phyloP scores from a whole-genome alignment of 2,797 vertebrate species.

The Silurus lanzhouensis region DNA sequence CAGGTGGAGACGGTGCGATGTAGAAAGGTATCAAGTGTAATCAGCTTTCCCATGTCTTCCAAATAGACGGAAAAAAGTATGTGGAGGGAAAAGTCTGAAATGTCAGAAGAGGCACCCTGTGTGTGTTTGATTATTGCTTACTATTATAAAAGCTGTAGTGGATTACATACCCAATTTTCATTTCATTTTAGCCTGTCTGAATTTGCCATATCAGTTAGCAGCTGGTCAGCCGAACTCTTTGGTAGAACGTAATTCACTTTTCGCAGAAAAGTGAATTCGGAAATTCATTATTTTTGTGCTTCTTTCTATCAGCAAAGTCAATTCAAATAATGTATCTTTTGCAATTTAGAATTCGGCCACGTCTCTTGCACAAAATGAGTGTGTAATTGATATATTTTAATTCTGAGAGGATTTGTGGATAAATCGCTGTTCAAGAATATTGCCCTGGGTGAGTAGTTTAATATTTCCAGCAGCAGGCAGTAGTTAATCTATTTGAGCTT shows the following conservation, averaged over 20 bases:
- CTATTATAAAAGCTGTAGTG: conserved; percentile 14
- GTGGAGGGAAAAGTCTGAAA: conserved; percentile 7
- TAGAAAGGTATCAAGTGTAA: conserved; percentile 18
- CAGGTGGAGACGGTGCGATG: not conserved
- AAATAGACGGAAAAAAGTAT: conserved; percentile 19
- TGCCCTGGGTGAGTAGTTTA: conserved; percentile 22
- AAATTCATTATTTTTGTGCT: not conserved
- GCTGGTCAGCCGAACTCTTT: conserved; percentile 3
- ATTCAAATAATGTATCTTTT: conserved; percentile 2
- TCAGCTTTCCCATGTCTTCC: conserved; percentile 13
- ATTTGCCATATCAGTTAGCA: not conserved
- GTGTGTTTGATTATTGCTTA: conserved; percentile 14
- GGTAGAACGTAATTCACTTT: not conserved
- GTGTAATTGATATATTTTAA: conserved; percentile 36
- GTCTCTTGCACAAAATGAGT: not conserved
- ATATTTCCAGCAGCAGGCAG: conserved; percentile 12
- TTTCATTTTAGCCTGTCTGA: conserved; percentile 6
- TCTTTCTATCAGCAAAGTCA: conserved; percentile 1
- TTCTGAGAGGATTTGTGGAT: conserved; percentile 8
- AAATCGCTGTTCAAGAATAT: conserved; percentile 3
- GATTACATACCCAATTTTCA: conserved; percentile 2
- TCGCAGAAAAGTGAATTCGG: not conserved
- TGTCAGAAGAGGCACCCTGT: not conserved
- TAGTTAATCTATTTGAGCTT: conserved; percentile 19
- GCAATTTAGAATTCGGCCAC: conserved; percentile 21